Conservation (phyloP, 2,797 vertebrate species). For the Fistularia tabacaria region DNA sequence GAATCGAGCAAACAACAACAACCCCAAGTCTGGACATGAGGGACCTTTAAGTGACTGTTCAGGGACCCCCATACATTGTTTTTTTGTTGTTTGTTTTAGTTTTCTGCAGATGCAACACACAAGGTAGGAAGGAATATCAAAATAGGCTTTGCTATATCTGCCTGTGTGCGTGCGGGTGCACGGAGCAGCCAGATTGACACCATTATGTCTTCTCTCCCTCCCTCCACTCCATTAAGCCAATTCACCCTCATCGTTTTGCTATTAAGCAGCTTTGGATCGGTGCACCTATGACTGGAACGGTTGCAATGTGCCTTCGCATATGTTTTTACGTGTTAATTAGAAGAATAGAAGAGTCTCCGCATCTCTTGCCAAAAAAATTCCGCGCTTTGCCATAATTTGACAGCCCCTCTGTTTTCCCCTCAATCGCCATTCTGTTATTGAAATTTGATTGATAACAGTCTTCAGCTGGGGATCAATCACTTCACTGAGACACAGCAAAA, state of each 20-base stretch:
- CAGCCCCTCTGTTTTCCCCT: neutral
- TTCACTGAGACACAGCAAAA: too few relatives aligned
- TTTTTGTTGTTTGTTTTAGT: neutral
- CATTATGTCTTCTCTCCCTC: constrained; percentile 57
- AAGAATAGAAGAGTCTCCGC: neutral
- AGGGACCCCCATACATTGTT: constrained; percentile 6
- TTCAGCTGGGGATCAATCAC: too few relatives aligned
- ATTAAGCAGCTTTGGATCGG: constrained; percentile 59
- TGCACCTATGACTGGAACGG: constrained; percentile 21
- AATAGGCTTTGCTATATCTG: constrained; percentile 5
- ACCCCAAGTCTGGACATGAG: constrained; percentile 3
- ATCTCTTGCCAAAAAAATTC: constrained; percentile 6
- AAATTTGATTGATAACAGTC: constrained; percentile 13
- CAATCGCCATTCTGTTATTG: neutral
- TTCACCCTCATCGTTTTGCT: constrained; percentile 51
- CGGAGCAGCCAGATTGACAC: constrained; percentile 48
- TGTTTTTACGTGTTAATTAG: neutral
- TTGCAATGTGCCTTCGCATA: constrained; percentile 7
- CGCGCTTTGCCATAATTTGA: neutral
- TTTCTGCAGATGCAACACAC: neutral
- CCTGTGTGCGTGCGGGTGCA: neutral
- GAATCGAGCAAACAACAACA: neutral
- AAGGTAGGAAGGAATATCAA: neutral
- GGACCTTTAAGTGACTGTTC: too few relatives aligned
- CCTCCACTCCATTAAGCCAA: constrained; percentile 53